phyloP scores from a whole-genome alignment of 2,888 invertebrate genomes.

The Encarsia formosa region DNA sequence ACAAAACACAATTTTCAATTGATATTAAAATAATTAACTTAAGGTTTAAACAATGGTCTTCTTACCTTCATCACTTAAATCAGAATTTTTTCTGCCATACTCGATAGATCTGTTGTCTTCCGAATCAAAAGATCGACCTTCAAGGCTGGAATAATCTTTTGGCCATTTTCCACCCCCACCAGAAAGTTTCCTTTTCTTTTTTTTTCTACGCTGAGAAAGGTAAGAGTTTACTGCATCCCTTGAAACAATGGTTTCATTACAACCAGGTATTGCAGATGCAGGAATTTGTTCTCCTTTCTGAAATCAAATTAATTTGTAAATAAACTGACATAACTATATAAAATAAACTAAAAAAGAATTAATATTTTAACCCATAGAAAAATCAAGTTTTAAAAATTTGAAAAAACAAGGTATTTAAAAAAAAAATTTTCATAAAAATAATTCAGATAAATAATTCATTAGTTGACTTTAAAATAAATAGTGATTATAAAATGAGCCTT shows the following conservation, averaged over 20 bases:
- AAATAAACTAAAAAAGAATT: not conserved
- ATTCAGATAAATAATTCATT: too few relatives aligned
- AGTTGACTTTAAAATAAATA: too few relatives aligned
- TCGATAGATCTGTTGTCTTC: conserved; percentile 23
- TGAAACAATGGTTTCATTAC: conserved; percentile 46
- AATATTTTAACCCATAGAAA: not conserved
- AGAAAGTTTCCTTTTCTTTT: conserved; percentile 54
- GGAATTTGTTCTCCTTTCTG: conserved; percentile 47
- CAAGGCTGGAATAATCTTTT: conserved; percentile 26
- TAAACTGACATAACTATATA: too few relatives aligned
- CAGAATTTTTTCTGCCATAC: conserved; percentile 22
- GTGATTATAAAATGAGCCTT: too few relatives aligned
- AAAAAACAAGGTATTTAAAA: too few relatives aligned
- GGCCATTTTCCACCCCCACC: conserved; percentile 43
- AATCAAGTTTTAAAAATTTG: not conserved
- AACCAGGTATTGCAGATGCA: conserved; percentile 44
- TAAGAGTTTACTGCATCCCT: conserved; percentile 53
- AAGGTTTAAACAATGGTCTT: too few relatives aligned
- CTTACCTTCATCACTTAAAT: conserved; percentile 25
- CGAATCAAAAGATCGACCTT: conserved; percentile 19
- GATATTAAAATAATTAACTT: conserved; percentile 7
- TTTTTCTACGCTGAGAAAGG: conserved; percentile 55
- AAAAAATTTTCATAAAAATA: too few relatives aligned
- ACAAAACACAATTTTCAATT: conserved; percentile 43
- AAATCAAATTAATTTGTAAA: not conserved